phyloP scores from a whole-genome alignment of 2,888 invertebrate species.

The Andrena camellia region DNA sequence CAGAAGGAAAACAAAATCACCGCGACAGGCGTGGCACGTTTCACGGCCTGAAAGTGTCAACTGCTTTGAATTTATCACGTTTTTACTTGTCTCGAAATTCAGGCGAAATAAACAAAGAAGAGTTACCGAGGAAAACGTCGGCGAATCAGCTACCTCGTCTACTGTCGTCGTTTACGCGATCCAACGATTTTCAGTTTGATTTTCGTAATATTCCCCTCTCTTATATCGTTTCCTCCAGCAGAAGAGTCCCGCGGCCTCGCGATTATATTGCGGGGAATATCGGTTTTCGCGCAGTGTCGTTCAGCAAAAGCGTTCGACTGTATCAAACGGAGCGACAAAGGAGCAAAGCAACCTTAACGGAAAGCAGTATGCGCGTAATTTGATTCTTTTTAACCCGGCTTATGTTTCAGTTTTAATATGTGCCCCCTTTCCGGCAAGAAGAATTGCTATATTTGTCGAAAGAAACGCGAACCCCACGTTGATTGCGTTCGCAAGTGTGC shows the following conservation, averaged over 20 bases:
- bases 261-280: no score
- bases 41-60: conserved; percentile 57
- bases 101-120: conserved; percentile 19
- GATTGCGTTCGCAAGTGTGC: neutral
- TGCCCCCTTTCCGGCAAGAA: neutral
- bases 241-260: no score
- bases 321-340: neutral
- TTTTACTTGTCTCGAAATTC: conserved; percentile 58
- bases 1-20: conserved; percentile 57
- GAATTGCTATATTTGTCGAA: neutral
- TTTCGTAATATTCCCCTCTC: neutral
- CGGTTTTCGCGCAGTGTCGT: no score
- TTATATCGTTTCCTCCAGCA: neutral
- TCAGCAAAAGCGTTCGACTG: neutral
- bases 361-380: conserved; percentile 4
- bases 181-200: neutral
- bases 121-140: no score
- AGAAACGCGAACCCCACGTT: neutral
- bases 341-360: neutral
- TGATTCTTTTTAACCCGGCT: neutral
- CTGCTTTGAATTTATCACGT: conserved; percentile 61
- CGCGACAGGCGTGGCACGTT: conserved; percentile 56
- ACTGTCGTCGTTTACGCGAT: neutral
- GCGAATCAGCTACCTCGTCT: neutral
- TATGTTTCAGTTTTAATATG: conserved; percentile 16